These are phyloP conservation scores for Pseudoips prasinana DNA, from an alignment of 2,888 invertebrate genomes.

Conservation along the genomic window DNA sequence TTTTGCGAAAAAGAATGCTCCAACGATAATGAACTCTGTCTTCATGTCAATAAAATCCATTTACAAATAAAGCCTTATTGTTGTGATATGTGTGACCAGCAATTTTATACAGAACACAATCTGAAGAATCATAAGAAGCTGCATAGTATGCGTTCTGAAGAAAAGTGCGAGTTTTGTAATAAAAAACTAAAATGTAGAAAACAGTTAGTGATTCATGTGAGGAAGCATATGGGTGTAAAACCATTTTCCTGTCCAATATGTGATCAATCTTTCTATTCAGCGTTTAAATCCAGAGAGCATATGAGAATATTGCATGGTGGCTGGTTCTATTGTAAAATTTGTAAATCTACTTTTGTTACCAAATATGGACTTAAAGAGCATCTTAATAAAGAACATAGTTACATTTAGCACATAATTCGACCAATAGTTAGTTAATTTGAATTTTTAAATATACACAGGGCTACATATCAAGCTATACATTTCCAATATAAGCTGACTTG, in stretches of 20 bases:
- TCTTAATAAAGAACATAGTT: conserved; percentile 49
- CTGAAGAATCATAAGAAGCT: conserved; percentile 59
- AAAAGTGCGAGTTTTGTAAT: conserved; percentile 60
- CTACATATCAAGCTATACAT: too few relatives aligned
- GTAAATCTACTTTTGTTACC: conserved; percentile 51
- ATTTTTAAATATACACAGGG: too few relatives aligned
- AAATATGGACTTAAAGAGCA: conserved; percentile 56
- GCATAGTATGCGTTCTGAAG: conserved; percentile 51
- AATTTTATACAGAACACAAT: conserved; percentile 65
- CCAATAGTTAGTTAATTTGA: conserved; percentile 16
- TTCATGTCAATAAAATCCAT: conserved; percentile 70
- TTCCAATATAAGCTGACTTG: too few relatives aligned
- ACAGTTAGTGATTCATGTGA: conserved; percentile 61
- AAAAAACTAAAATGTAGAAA: conserved; percentile 57
- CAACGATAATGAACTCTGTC: conserved; percentile 58
- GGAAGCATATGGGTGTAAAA: conserved; percentile 64
- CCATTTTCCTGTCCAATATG: conserved; percentile 63
- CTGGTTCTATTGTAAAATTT: conserved; percentile 55
- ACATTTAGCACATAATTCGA: conserved; percentile 39
- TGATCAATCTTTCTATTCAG: conserved; percentile 53
- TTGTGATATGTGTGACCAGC: conserved; percentile 70
- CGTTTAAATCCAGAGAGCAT: conserved; percentile 46
- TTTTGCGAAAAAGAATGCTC: conserved; percentile 66
- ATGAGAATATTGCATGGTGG: conserved; percentile 63
- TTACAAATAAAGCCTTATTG: conserved; percentile 68